Conservation (phyloP, 2,888 invertebrate genomes). For the Tortricodes alternella region DNA sequence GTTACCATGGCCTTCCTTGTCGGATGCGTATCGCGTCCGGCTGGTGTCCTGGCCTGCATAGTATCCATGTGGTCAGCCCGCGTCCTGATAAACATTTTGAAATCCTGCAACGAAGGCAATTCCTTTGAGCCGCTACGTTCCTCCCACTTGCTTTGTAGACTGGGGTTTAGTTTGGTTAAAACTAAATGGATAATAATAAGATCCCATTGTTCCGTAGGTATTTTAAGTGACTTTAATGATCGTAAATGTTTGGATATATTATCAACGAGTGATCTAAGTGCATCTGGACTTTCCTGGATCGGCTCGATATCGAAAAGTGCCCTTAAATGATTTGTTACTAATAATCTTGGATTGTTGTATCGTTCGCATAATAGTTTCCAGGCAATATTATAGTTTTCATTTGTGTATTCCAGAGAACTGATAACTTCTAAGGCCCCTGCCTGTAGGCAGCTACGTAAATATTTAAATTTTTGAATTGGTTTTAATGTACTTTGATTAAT, state of each 20-base stretch:
- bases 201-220: constrained; percentile 15
- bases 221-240: neutral
- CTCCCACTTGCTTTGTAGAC: constrained; percentile 13
- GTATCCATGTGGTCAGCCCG: constrained; percentile 34
- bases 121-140: constrained; percentile 6
- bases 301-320: constrained; percentile 7
- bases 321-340: constrained; percentile 27
- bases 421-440: constrained; percentile 5
- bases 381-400: constrained; percentile 27
- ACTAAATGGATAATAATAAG: constrained; percentile 15
- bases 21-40: neutral
- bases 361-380: constrained; percentile 31
- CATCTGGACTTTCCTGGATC: neutral
- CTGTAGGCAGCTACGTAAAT: neutral
- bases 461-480: constrained; percentile 9
- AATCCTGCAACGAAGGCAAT: constrained; percentile 27
- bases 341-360: constrained; percentile 25
- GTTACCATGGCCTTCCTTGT: neutral
- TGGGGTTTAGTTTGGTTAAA: constrained; percentile 11
- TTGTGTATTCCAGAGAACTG: constrained; percentile 24
- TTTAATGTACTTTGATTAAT: constrained; percentile 1
- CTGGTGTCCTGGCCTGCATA: neutral
- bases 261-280: constrained; percentile 2
- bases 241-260: constrained; percentile 19
- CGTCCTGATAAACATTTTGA: constrained; percentile 28